Conservation (phyloP, 2,888 invertebrate species). For the Stenolophus ochropezus region DNA sequence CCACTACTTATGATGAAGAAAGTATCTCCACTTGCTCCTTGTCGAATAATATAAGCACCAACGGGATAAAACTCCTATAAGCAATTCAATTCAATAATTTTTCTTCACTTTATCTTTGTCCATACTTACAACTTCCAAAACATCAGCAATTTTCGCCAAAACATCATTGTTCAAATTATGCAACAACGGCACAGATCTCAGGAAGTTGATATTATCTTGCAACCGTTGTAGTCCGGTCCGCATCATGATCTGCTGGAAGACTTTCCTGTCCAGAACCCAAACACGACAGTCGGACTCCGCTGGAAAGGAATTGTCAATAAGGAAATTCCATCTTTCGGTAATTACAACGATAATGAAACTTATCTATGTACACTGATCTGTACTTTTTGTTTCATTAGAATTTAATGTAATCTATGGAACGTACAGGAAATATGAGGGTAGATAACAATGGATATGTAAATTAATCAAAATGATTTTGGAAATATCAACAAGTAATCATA, state of each 20-base stretch:
- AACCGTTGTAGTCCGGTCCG: conserved; percentile 80
- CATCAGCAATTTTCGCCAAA: conserved; percentile 82
- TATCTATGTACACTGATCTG: background rate
- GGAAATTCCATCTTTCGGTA: background rate
- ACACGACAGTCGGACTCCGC: conserved; percentile 79
- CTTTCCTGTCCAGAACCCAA: conserved; percentile 81
- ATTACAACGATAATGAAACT: background rate
- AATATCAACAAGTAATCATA: background rate
- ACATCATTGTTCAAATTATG: conserved; percentile 76
- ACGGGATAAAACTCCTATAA: conserved; percentile 78
- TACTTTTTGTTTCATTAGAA: background rate
- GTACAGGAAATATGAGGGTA: conserved; percentile 9
- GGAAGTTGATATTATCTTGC: conserved; percentile 80
- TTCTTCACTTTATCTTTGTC: background rate
- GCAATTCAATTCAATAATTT: conserved; percentile 2
- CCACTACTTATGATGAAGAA: conserved; percentile 81
- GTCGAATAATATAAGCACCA: conserved; percentile 79
- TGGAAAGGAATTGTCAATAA: conserved; percentile 67
- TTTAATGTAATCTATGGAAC: background rate
- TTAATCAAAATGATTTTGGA: background rate
- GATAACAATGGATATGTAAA: background rate
- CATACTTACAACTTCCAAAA: conserved; percentile 79
- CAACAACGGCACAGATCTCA: conserved; percentile 79
- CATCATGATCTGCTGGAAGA: conserved; percentile 84
- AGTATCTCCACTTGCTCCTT: conserved; percentile 79